These are phyloP conservation scores for Theristicus caerulescens DNA, from an alignment of 2,113 vertebrate genomes.

Conservation along the genomic window DNA sequence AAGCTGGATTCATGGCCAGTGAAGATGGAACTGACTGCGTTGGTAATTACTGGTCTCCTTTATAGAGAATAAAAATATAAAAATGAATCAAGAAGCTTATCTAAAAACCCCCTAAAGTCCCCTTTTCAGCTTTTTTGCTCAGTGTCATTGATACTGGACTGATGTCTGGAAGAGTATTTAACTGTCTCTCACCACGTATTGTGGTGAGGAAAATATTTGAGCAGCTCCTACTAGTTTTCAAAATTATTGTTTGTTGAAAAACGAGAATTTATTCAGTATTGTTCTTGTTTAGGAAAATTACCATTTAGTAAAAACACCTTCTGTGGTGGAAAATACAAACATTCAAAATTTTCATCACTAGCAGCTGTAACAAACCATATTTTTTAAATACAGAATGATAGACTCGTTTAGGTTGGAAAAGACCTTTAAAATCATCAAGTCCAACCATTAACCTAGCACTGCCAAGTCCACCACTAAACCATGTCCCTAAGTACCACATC, in stretches of 20 bases:
- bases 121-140: not conserved
- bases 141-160: not conserved
- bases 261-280: not conserved
- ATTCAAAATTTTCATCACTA: not conserved
- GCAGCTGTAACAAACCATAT: not conserved
- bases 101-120: not conserved
- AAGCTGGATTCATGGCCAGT: conserved; percentile 80
- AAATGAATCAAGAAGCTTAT: not conserved
- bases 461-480: too few species aligned
- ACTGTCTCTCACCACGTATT: not conserved
- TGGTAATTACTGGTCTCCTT: conserved; percentile 73
- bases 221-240: not conserved
- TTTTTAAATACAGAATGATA: not conserved
- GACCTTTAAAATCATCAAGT: too few species aligned
- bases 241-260: not conserved
- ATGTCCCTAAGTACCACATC: too few species aligned
- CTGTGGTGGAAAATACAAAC: not conserved
- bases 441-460: too few species aligned
- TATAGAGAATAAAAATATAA: not conserved
- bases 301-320: not conserved
- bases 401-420: too few species aligned
- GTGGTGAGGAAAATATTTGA: not conserved
- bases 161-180: not conserved
- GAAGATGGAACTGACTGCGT: conserved; percentile 82
- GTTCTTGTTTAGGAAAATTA: not conserved